Base-by-base conservation (phyloP, 2,113 vertebrate genomes). In the Uria aalge region DNA sequence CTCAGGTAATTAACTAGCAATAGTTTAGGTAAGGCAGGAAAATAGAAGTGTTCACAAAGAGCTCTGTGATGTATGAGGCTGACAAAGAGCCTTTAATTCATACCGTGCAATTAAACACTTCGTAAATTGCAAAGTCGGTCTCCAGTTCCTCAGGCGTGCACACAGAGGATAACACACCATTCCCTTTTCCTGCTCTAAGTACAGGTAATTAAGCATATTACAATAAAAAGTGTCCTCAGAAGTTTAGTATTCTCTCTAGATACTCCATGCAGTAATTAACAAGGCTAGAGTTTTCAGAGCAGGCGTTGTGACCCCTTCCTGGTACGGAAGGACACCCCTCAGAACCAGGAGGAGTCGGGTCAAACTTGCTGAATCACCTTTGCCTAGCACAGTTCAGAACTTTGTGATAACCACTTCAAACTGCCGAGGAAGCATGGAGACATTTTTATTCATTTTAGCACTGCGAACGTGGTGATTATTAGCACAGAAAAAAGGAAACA, bases 1-100 rank as follows among this genome's bases (percentile, higher is more conserved):
- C n/a, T 93, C 50, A 77, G 64, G 59, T 92, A 93, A 96, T 93
- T 94, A 96, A 94, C 81, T 34, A 88, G 78, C 85, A 92, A 73
- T 66, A 75, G 85, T 85, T 93, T 55, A 93, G 81, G 92, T 73
- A 38, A 59, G 50, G 77, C 75, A 79, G 53, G 62, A 69, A 90
- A 94, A 93, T 2, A 85, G 27, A 91, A 69, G 15, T 11, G 36
- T 47, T 93, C 88, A 93, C 60, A 83, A 93, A 80, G 74, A 92
- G 82, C 75, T 80, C 59, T 73, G 71, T 57, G 78, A 92, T 92
- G 32, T 16, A 77, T 0, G 22, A 93, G 71, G 45, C 14, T 92
- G 92, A 94, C 77, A 97, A 92, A 88, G 73, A 75, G 53, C 73
- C 48, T 64, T 85, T 55, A 89, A 88, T 79, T 91, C 60, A 73